These are phyloP conservation scores for Chlorops oryzae DNA, from an alignment of 1,140 invertebrate species.

Conservation along the genomic window DNA sequence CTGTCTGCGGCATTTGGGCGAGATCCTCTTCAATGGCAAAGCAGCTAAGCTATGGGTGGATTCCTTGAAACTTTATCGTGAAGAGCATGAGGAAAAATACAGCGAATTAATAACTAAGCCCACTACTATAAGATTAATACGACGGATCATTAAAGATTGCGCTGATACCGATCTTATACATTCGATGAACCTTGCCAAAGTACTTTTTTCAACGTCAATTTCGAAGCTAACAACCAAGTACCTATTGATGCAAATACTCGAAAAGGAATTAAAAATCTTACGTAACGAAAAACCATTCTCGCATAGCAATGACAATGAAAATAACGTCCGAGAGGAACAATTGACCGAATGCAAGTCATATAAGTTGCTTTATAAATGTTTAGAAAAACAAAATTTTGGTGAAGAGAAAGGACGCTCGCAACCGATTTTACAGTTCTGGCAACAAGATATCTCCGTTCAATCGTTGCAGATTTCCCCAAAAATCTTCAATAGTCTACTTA, in stretches of 20 bases:
- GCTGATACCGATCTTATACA: no score
- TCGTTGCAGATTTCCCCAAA: conserved; percentile 27
- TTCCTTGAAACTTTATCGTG: conserved; percentile 18
- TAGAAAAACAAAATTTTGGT: not conserved
- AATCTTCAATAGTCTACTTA: conserved; percentile 1
- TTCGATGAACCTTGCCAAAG: conserved; percentile 13
- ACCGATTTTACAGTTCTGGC: conserved; percentile 17
- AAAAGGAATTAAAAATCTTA: conserved; percentile 27
- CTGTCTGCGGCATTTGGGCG: conserved; percentile 29
- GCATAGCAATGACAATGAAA: conserved; percentile 1
- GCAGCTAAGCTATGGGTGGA: conserved; percentile 37
- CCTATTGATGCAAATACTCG: conserved; percentile 32
- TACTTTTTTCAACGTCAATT: conserved; percentile 13
- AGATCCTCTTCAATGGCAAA: conserved; percentile 16
- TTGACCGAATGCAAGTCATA: conserved; percentile 6
- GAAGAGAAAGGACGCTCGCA: no score
- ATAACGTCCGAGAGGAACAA: conserved; percentile 5
- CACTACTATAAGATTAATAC: no score
- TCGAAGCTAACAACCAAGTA: conserved; percentile 23
- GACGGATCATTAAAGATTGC: no score
- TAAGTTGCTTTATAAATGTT: conserved; percentile 9
- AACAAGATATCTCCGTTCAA: conserved; percentile 23
- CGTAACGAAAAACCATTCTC: conserved; percentile 14
- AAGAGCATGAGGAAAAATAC: not conserved
- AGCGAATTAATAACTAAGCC: not conserved